Percentiles rank a stretch among this genome's conserved stretches.
Evolutionary conservation across 2,113 vertebrate species (phyloP).

Genomic region (Merops nubicus): DNA sequence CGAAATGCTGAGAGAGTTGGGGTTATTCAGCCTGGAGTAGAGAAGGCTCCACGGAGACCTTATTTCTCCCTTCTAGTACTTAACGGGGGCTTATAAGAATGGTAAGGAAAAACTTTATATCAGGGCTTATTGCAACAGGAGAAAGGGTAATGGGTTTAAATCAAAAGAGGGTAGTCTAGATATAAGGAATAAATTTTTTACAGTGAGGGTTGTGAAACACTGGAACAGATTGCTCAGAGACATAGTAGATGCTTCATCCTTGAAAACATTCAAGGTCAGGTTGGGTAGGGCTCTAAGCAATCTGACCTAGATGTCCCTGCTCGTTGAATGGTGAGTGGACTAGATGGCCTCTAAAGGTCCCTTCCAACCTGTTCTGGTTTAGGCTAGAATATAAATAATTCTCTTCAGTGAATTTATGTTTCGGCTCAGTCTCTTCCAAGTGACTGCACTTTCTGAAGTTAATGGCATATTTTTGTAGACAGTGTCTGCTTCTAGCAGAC

Average conservation of each 20-base stretch:
- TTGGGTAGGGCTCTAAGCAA: neutral
- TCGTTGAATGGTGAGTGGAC: accelerated
- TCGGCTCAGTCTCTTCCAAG: too few species aligned
- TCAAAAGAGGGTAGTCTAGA: neutral
- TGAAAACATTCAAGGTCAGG: neutral
- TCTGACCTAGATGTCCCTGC: neutral
- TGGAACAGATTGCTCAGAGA: neutral
- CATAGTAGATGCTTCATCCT: neutral
- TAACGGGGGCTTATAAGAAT: neutral
- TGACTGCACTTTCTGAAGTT: too few species aligned
- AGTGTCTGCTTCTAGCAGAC: too few species aligned
- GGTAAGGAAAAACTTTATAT: neutral
- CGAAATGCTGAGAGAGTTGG: neutral
- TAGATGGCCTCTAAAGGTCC: neutral
- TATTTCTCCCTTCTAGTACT: neutral
- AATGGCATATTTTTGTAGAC: too few species aligned
- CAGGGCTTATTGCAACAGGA: neutral
- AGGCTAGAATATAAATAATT: too few species aligned
- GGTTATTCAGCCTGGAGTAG: neutral
- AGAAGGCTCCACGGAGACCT: neutral
- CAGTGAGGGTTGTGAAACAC: neutral
- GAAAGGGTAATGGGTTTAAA: neutral
- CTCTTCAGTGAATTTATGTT: too few species aligned
- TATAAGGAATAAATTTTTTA: neutral
- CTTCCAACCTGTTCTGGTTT: neutral